Conservation (phyloP, 1,140 invertebrate genomes). For the Andricus grossulariae region DNA sequence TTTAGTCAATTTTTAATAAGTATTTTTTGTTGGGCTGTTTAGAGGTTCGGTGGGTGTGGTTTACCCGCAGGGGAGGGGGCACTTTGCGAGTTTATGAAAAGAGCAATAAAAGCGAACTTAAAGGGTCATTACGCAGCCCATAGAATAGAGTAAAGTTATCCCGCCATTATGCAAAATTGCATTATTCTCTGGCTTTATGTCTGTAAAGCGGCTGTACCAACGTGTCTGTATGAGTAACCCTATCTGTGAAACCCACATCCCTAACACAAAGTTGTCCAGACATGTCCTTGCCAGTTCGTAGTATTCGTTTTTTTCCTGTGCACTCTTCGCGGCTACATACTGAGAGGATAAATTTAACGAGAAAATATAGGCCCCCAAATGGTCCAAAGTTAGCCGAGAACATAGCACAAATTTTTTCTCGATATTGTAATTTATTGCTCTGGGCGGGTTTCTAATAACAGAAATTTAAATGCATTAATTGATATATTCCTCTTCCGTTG, state of each 20-base stretch:
- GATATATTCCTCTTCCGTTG: too few species aligned
- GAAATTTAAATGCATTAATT: background rate
- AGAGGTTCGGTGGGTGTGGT: too few species aligned
- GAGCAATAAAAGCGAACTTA: constrained; percentile 60
- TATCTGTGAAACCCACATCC: background rate
- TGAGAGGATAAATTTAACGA: background rate
- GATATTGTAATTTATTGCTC: constrained; percentile 3
- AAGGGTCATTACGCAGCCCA: constrained; percentile 62
- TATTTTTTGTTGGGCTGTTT: too few species aligned
- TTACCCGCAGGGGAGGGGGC: background rate
- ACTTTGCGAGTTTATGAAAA: constrained; percentile 39
- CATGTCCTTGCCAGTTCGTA: background rate
- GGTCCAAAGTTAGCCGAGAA: background rate
- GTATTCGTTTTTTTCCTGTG: background rate
- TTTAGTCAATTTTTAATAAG: too few species aligned
- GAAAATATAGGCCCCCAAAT: background rate
- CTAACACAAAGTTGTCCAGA: background rate
- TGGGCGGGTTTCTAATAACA: background rate
- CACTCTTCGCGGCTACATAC: background rate
- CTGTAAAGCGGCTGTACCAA: constrained; percentile 5
- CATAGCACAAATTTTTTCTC: background rate
- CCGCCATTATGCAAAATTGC: constrained; percentile 67
- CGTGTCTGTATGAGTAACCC: background rate
- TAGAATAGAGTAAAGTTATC: constrained; percentile 71
- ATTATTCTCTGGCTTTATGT: constrained; percentile 42